Base-by-base conservation (phyloP, 2,113 vertebrate species). In the Channa maculata region DNA sequence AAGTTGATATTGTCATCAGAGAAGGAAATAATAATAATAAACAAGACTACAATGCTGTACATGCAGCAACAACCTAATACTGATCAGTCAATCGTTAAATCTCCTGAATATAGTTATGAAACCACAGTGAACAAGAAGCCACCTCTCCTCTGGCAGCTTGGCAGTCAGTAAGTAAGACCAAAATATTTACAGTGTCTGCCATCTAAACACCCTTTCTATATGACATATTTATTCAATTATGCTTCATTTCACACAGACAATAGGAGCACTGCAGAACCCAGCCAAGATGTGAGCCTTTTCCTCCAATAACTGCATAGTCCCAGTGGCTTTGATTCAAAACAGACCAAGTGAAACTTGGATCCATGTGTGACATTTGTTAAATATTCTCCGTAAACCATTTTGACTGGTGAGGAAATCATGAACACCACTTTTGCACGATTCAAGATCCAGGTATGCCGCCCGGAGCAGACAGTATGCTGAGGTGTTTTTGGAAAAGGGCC, bases 211-310 rank as follows among this genome's bases (percentile, higher is more conserved):
- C 63, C 46, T 72, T 65, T 71, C 55, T 72, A 64, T 51, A 65
- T 67, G 77, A 80, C 89, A 91, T 80, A 91, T 92, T 92, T 90
- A 83, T 90, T 89, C 84, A 90, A 90, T 89, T 88, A 86, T 48
- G 75, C 84, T 80, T 84, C 48, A 51, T 74, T 89, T 87, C 75
- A 76, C 72, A 33, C 59, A 86, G 73, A 90, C 61, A 87, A 83
- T 84, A 86, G 50, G 58, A 81, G 54, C 36, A 62, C 48, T 24
- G 49, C 55, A 41, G 58, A 55, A 64, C 69, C 64, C 8, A 0
- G 88, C 85, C 86, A 88, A 88, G 65, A 74, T 71, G 72, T 38
- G 65, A 86, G 64, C 66, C 65, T 87, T 91, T 88, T 91, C 87
- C 90, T 83, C 77, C 87, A 82, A 84, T 70, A 79, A 82, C 70